Base-by-base conservation (phyloP, 2,888 invertebrate species). In the Diplazon laetatorius region DNA sequence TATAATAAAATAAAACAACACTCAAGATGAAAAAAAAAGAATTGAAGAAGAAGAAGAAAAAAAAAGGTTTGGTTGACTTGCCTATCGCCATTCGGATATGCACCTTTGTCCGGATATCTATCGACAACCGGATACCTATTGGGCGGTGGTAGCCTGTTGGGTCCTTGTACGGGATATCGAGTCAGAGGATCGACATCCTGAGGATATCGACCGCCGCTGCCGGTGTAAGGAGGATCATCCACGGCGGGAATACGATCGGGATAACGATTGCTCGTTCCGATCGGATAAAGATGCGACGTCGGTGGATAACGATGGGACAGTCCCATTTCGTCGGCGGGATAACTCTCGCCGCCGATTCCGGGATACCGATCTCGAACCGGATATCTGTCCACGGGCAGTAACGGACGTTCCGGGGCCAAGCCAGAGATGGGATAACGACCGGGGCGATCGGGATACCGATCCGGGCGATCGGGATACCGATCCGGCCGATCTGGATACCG, bases 61-160 rank as follows among this genome's bases (percentile, higher is more conserved):
- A n/a, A n/a, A n/a, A n/a, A n/a, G n/a, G n/a, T n/a, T n/a, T n/a
- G n/a, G 3, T 20, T n/a, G 22, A 55, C 80, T 82, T 42, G 88
- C 89, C 88, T 83, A 57, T 85, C 85, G 35, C 82, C 73, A 68
- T 82, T 88, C 0, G 88, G 86, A 78, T 87, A 89, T 20, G 84
- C 74, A 71, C 90, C 88, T 65, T 89, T 90, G 2, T 89, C 89
- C 0, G 88, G 89, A 80, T 88, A 91, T 63, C 91, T 84, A 55
- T 91, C 91, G 62, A 82, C 85, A 39, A 68, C 50, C 1, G 94
- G 93, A 92, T 93, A 93, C 88, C 93, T 92, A 84, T 93, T 92
- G 88, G 80, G 80, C 59, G 92, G n/a, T n/a, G n/a, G 92, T 84
- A 91, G 91, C 82, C 85, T 82, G 25, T 86, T 85, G 80, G 92